Evolutionary conservation across 2,797 vertebrate genomes (phyloP), one percentile per base, ranked within the genome.

Genomic region (Pagetopsis macropterus): DNA sequence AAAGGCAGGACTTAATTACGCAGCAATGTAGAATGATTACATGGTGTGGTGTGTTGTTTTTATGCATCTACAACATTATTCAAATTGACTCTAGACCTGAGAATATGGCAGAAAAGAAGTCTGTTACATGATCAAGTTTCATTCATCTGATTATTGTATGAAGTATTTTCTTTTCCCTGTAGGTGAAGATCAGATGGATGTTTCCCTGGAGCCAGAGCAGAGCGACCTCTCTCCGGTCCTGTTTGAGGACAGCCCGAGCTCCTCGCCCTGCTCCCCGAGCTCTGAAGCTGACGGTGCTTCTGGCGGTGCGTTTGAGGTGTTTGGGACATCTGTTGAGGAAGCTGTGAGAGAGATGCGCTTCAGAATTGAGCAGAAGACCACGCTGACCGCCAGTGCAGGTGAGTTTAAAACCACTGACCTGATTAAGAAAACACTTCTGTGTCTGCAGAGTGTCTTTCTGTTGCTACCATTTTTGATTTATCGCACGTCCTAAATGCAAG

Each of bases 261-360:
- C 88, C 23, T 89, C 89, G 21, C 84, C 77, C 37, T 19, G 71
- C 60, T 44, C 88, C 40, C 59, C 27, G 0, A 65, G 49, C 17
- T 75, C 82, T 54, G 70, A 76, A 41, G 68, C 37, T 9, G 19
- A 33, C 5, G 33, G 2, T 50, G 62, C 45, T 48, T 15, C 77
- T 37, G 55, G 14, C 14, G 72, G 44, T 48, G 81, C 54, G 3
- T 83, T 72, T 0, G 57, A 96, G 85, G 91, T 96, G 70, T 99
- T 99, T 93, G 98, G 97, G 78, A 96, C 86, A 6, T 95, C 94
- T 82, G 93, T 95, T 0, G 97, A 99, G 76, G 97, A 99, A 87
- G 96, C 93, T 66, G 97, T 99, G 78, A 96, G 95, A 84, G 98
- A 99, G 94, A 98, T 99, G 94, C 96, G 98, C 54, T 99, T 98